Percentiles rank a stretch among this genome's conserved stretches.
Evolutionary conservation across 2,888 invertebrate genomes (phyloP).

Genomic region (Acleris laterana): DNA sequence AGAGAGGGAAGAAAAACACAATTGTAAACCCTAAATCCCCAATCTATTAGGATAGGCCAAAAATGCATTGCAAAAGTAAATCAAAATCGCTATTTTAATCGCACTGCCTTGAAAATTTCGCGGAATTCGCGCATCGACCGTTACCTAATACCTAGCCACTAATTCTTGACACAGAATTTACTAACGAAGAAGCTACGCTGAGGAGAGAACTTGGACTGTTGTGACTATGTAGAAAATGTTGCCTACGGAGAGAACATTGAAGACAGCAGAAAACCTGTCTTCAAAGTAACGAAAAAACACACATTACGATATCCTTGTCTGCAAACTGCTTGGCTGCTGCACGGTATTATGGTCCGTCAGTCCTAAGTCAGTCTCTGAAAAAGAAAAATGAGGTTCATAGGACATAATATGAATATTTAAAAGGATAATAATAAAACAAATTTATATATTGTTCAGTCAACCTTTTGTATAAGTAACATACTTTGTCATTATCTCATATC

Average conservation of each 20-base stretch:
- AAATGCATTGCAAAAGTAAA: constrained; percentile 1
- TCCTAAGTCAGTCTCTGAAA: constrained; percentile 29
- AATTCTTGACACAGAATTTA: no score
- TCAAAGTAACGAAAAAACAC: constrained; percentile 15
- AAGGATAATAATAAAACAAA: background rate
- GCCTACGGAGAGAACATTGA: background rate
- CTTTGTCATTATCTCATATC: background rate
- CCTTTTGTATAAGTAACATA: background rate
- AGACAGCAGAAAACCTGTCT: constrained; percentile 14
- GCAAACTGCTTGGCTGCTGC: constrained; percentile 7
- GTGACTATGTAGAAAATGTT: background rate
- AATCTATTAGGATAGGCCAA: background rate
- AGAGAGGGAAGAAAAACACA: no score
- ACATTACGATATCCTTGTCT: constrained; percentile 29
- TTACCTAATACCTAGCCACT: background rate
- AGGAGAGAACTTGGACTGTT: background rate
- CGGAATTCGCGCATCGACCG: background rate
- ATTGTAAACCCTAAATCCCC: background rate
- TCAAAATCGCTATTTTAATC: background rate
- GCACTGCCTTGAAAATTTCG: background rate
- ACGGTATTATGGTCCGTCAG: constrained; percentile 17
- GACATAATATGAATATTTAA: background rate
- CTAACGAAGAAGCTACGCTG: background rate
- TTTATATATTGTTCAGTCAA: background rate
- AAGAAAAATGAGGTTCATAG: constrained; percentile 9